Evolutionary conservation across 1,140 invertebrate genomes (phyloP), one percentile per base, ranked within the genome.

Genomic region (Acromyrmex heyeri): DNA sequence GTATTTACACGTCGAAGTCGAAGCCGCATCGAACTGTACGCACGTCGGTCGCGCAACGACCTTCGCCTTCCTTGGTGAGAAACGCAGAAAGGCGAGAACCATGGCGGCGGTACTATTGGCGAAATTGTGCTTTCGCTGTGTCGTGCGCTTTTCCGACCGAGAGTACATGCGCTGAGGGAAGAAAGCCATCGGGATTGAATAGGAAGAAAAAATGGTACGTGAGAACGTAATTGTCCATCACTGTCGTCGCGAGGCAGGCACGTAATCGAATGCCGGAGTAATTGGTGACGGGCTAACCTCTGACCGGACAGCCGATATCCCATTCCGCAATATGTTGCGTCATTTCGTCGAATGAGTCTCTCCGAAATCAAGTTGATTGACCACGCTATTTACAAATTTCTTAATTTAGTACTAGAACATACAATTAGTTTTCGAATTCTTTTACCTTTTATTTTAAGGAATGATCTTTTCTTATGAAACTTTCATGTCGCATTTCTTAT

Each of bases 71-170:
- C 50, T 16, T 18, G 10, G 0, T 38, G 78, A 79, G 48, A 69
- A 83, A 67, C 62, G 86, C 70, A 90, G 89, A 82, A 57, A 87
- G 69, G 72, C 77, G 48, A 88, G 61, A 93, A 94, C 90, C 76
- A 95, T 95, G 94, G 94, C 94, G 92, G 94, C 93, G 70, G 88
- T 94, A 88, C 70, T 93, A 75, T 89, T 93, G 38, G 93, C 93
- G 3, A 95, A 92, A 87, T 88, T 91, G 65, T 91, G 55, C 59
- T 93, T 91, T 91, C 87, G 86, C 62, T 92, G 92, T 88, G 90
- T 95, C n/a, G 86, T 94, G 62, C 92, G 94, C 85, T 94, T 94
- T 92, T 95, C 94, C 72, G 94, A 95, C 91, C 94, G 94, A 92
- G 94, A 95, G 77, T 92, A 87, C 73, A 85, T 86, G 48, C 89